Percentiles rank a stretch among this genome's conserved stretches.
phyloP scores from a whole-genome alignment of 2,888 invertebrate genomes.

The Lycocerus yunnanus region DNA sequence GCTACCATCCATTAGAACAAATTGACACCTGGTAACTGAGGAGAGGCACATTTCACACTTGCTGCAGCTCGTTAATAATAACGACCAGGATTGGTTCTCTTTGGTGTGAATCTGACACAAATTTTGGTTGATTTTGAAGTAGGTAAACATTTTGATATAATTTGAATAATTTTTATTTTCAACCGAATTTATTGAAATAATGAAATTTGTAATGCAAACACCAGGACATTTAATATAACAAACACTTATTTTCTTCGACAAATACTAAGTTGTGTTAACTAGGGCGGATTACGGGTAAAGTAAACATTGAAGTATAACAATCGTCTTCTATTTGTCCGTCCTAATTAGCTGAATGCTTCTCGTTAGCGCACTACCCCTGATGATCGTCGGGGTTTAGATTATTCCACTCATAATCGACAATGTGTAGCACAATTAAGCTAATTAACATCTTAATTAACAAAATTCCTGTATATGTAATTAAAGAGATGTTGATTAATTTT shows the following conservation, averaged over 20 bases:
- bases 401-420: constrained; percentile 38
- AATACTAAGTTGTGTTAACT: constrained; percentile 32
- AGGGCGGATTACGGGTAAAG: constrained; percentile 36
- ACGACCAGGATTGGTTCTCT: constrained; percentile 50
- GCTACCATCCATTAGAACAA: constrained; percentile 58
- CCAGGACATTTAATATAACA: constrained; percentile 23
- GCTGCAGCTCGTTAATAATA: constrained; percentile 52
- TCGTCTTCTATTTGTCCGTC: constrained; percentile 43
- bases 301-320: constrained; percentile 38
- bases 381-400: constrained; percentile 32
- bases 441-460: constrained; percentile 43
- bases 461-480: constrained; percentile 27
- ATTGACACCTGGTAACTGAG: constrained; percentile 57
- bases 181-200: not conserved
- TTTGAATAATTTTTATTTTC: constrained; percentile 3
- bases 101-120: constrained; percentile 31
- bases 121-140: not conserved
- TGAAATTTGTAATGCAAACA: not conserved
- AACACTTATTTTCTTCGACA: constrained; percentile 30
- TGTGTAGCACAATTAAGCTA: constrained; percentile 41
- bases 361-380: constrained; percentile 38
- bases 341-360: constrained; percentile 44
- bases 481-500: constrained; percentile 35
- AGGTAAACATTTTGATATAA: not conserved
- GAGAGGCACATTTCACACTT: constrained; percentile 42